phyloP scores from a whole-genome alignment of 2,113 vertebrate species.

The Corvus cornix region DNA sequence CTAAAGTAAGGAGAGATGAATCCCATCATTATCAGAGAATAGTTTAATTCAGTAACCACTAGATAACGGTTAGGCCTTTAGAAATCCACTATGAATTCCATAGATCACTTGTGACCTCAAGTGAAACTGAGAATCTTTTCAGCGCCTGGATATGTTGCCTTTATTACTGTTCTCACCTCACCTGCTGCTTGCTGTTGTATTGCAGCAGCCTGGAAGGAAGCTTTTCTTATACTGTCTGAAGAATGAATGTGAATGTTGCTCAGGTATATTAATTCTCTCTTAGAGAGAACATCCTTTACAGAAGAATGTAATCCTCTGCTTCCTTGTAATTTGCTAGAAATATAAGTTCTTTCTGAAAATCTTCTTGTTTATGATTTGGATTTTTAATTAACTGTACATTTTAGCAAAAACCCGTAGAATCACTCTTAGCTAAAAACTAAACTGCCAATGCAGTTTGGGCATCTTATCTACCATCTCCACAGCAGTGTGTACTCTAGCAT shows the following conservation, averaged over 20 bases:
- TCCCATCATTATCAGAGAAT: not conserved
- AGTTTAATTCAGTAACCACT: not conserved
- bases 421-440: not conserved
- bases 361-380: not conserved
- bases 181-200: not conserved
- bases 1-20: not conserved
- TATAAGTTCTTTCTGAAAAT: not conserved
- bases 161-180: not conserved
- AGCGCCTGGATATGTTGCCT: not conserved
- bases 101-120: not conserved
- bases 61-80: not conserved
- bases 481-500: not conserved
- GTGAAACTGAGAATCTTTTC: not conserved
- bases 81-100: not conserved
- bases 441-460: not conserved
- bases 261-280: not conserved
- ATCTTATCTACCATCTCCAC: not conserved
- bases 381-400: not conserved
- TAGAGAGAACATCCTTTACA: not conserved
- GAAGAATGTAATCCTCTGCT: not conserved
- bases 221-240: not conserved
- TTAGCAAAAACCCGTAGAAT: not conserved
- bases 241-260: not conserved
- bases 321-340: not conserved
- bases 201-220: not conserved